Conservation (phyloP, 2,797 vertebrate genomes). For the Leuciscus waleckii region DNA sequence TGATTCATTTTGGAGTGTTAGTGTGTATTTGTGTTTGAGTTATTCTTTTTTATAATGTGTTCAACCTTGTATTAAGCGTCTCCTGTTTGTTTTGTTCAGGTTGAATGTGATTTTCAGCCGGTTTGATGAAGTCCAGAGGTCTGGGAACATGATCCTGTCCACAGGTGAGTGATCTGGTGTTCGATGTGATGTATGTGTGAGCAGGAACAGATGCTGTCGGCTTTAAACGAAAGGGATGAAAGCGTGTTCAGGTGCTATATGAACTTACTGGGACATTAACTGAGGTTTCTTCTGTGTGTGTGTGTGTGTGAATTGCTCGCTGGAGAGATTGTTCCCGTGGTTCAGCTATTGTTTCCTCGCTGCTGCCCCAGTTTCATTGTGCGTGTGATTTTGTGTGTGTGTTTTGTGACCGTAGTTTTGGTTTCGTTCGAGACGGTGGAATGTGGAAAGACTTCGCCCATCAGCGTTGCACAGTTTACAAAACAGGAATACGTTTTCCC, state of each 20-base stretch:
- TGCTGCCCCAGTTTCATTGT: slow-evolving; percentile 13
- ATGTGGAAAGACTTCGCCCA: background rate
- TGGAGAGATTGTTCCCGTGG: background rate
- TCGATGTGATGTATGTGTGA: background rate
- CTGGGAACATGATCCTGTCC: slow-evolving; percentile 92
- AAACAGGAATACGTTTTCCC: background rate
- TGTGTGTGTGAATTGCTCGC: slow-evolving; percentile 1
- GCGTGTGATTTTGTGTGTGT: background rate
- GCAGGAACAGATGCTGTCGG: background rate
- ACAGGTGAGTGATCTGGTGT: slow-evolving; percentile 81
- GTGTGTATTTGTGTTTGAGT: background rate
- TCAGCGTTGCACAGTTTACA: background rate
- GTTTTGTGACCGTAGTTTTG: background rate
- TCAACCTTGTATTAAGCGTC: background rate
- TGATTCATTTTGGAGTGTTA: background rate
- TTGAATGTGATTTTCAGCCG: slow-evolving; percentile 97
- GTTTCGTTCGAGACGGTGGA: background rate
- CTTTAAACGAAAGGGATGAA: background rate
- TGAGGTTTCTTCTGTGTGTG: background rate
- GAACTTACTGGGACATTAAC: background rate
- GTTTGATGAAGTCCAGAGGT: slow-evolving; percentile 96
- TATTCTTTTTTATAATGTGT: background rate
- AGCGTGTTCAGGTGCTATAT: background rate
- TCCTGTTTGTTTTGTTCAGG: slow-evolving; percentile 69
- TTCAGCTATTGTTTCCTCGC: slow-evolving; percentile 16